A percentile compares a stretch with the other conserved stretches of the same genome.
phyloP scores from a whole-genome alignment of 2,888 invertebrate species.

The Leuctra nigra region DNA sequence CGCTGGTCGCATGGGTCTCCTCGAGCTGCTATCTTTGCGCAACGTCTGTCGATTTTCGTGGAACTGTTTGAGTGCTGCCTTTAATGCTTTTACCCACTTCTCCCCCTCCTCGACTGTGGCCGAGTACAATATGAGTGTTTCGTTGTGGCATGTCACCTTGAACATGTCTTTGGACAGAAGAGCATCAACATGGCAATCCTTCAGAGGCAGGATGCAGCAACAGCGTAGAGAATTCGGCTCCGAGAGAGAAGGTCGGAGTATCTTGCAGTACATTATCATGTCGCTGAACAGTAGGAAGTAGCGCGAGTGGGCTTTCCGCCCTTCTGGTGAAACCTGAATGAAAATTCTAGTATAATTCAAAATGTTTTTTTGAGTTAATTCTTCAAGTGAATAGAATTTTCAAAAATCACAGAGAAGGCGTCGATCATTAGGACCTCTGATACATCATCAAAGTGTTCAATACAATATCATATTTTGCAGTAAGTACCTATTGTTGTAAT shows the following conservation, averaged over 20 bases:
- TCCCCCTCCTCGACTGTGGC: slow-evolving; percentile 47
- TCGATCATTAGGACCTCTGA: too few relatives aligned
- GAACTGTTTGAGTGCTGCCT: slow-evolving; percentile 49
- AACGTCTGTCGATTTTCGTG: slow-evolving; percentile 53
- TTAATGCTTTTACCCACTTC: slow-evolving; percentile 50
- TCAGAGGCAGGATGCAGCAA: slow-evolving; percentile 60
- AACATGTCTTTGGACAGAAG: slow-evolving; percentile 55
- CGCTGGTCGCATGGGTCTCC: slow-evolving; percentile 52
- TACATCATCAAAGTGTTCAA: too few relatives aligned
- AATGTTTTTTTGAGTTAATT: background rate
- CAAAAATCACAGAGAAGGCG: too few relatives aligned
- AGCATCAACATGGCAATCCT: slow-evolving; percentile 56
- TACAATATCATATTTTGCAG: too few relatives aligned
- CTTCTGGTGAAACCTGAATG: slow-evolving; percentile 32
- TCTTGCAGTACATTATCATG: slow-evolving; percentile 66
- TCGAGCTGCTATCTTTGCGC: slow-evolving; percentile 55
- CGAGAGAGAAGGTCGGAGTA: slow-evolving; percentile 47
- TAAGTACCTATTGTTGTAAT: too few relatives aligned
- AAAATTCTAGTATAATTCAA: background rate
- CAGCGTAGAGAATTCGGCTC: slow-evolving; percentile 55
- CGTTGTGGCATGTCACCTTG: slow-evolving; percentile 52
- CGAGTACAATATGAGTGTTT: slow-evolving; percentile 51
- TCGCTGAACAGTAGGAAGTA: slow-evolving; percentile 67
- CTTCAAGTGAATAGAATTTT: background rate
- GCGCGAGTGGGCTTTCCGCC: slow-evolving; percentile 42